phyloP scores from a whole-genome alignment of 1,140 invertebrate genomes.

The Riptortus pedestris region DNA sequence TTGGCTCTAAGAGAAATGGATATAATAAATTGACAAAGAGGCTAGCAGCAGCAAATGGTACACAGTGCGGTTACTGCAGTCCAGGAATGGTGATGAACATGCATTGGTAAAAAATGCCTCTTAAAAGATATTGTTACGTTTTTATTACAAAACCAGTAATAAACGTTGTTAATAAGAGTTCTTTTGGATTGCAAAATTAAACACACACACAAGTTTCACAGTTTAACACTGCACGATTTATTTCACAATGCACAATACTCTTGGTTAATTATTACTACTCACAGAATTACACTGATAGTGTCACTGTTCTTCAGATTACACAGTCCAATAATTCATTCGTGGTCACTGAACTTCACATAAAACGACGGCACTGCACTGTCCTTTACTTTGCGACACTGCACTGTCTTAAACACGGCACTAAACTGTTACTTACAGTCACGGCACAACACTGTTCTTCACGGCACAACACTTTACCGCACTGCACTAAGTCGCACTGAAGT shows the following conservation, averaged over 20 bases:
- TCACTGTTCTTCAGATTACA: no score
- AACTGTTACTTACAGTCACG: no score
- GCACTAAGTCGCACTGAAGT: no score
- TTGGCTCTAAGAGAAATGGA: constrained; percentile 37
- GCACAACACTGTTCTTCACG: no score
- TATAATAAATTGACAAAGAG: constrained; percentile 36
- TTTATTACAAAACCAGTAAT: background rate
- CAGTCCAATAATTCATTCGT: no score
- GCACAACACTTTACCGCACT: no score
- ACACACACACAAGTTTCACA: no score
- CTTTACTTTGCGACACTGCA: no score
- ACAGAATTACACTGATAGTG: background rate
- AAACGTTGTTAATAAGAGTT: background rate
- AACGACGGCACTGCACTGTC: no score
- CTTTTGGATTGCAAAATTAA: background rate
- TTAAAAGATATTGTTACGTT: background rate
- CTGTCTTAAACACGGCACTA: no score
- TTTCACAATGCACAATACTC: background rate
- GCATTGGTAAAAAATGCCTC: constrained; percentile 35
- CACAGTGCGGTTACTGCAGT: constrained; percentile 42
- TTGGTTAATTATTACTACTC: background rate
- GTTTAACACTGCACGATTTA: no score
- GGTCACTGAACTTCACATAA: no score
- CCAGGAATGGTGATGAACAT: constrained; percentile 43
- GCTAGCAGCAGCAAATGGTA: constrained; percentile 37